Evolutionary conservation across 2,888 invertebrate genomes (phyloP), one percentile per base, ranked within the genome.

Genomic region (Ochropleura leucogaster): DNA sequence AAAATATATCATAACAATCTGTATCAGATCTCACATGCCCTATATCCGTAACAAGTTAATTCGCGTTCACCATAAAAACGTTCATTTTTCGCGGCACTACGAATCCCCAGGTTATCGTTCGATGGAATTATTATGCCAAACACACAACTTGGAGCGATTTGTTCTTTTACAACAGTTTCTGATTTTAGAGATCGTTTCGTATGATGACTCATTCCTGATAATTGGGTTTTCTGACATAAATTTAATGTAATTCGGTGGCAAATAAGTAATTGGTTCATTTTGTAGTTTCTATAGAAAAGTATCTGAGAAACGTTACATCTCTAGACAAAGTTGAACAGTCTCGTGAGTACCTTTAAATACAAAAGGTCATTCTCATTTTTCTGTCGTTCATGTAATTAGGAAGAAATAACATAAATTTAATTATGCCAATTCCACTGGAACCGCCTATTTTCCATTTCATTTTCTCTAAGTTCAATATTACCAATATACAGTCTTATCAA

Each of bases 81-180:
- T 88, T 88, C 87, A 89, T 89, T 83, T 83, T 86, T 82, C 80
- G 70, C 79, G 77, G 71, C 83, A 77, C 79, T 69, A 79, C 79
- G 77, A 77, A 82, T 89, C 87, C 89, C 90, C 80, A 75, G 86
- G 85, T 85, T 85, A 86, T 86, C 89, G 85, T 87, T 86, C 85
- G 68, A 79, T 75, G 77, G 74, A 87, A 90, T 90, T 89, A 89
- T 89, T 88, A 90, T 90, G 89, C 89, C 89, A 89, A 89, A 88
- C 85, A 86, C 89, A 88, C 84, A 87, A 86, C 78, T 85, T 85
- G 84, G 68, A 82, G 65, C 87, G 85, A 89, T 90, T 90, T 88
- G 86, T 88, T 86, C 82, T 85, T 87, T 88, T 88, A 87, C 83
- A 82, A 82, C 84, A 78, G 82, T 79, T 84, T 77, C 79, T 66